phyloP scores from a whole-genome alignment of 1,140 invertebrate genomes.

The Pogonus chalceus region DNA sequence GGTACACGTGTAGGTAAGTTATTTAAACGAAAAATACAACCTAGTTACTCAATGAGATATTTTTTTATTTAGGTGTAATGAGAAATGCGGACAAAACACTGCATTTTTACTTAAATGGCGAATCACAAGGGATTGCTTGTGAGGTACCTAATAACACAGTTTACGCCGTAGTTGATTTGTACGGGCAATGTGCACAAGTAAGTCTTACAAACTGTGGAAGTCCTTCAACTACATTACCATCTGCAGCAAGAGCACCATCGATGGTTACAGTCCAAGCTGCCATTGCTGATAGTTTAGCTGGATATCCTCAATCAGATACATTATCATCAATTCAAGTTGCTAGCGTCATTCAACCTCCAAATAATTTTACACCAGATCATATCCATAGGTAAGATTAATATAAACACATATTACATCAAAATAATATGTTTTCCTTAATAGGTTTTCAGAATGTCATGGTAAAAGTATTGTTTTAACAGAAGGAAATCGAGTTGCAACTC shows the following conservation, averaged over 20 bases:
- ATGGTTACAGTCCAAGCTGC: slow-evolving; percentile 5
- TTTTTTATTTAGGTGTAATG: slow-evolving; percentile 57
- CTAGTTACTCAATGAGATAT: neutral
- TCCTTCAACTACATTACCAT: slow-evolving; percentile 26
- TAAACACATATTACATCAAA: neutral
- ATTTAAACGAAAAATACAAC: neutral
- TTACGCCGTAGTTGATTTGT: slow-evolving; percentile 90
- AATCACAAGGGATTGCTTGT: slow-evolving; percentile 82
- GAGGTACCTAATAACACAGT: slow-evolving; percentile 69
- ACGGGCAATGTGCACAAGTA: slow-evolving; percentile 90
- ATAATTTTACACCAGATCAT: neutral
- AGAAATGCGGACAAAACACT: slow-evolving; percentile 71
- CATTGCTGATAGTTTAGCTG: slow-evolving; percentile 8
- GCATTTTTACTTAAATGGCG: slow-evolving; percentile 84
- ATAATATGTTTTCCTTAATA: slow-evolving; percentile 12
- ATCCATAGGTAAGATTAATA: neutral
- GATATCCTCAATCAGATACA: slow-evolving; percentile 29
- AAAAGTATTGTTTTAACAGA: slow-evolving; percentile 60
- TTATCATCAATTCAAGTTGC: slow-evolving; percentile 28
- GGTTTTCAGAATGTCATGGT: slow-evolving; percentile 59
- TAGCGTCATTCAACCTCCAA: slow-evolving; percentile 24
- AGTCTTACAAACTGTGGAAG: slow-evolving; percentile 35
- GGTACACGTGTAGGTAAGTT: slow-evolving; percentile 61
- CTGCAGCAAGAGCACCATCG: no score
- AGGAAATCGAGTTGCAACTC: slow-evolving; percentile 53